Base-by-base conservation (phyloP, 2,113 vertebrate genomes). In the Axis porcinus region DNA sequence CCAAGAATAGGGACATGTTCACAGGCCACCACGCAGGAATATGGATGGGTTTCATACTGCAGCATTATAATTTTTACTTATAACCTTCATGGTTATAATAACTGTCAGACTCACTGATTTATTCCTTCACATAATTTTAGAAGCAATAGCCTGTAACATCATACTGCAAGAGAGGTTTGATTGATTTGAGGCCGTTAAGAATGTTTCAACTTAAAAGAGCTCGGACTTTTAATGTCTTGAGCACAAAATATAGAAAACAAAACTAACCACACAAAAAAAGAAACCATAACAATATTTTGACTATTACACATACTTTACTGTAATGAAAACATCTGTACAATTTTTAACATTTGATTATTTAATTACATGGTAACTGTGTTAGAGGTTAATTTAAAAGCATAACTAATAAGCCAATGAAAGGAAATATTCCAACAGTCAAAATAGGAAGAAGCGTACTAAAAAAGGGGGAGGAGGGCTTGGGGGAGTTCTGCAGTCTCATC, bases 301-400 rank as follows among this genome's bases (percentile, higher is more conserved):
- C 21, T 79, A 84, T 76, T 74, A 45, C 13, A 60, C 27, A 43
- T 43, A 64, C n/a, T 86, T 82, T 91, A 74, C 84, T 64, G 23
- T 83, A 62, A 84, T n/a, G 27, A 91, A 40, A 76, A 25, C 45
- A 70, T 64, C 43, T 64, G 45, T 6, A 67, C 25, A n/a, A 55
- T 67, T 93, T 67, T 84, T 60, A 87, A 79, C 36, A n/a, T 40
- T 60, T 70, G 30, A 82, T 78, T 33, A n/a, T 60, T 92, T 96
- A 70, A 85, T 28, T 79, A 81, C 55, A 16, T 11, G 81, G 64
- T 94, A 88, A 36, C 33, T 43, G 19, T 54, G 3, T 45, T 64
- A 28, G 23, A 95, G 82, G 50, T 45, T 96, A 85, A 93, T 93
- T 96, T 30, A 67, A 88, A 97, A 92, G 47, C n/a, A 16, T 30